Evolutionary conservation across 2,113 vertebrate species (phyloP).

Genomic region (Hippolais icterina): DNA sequence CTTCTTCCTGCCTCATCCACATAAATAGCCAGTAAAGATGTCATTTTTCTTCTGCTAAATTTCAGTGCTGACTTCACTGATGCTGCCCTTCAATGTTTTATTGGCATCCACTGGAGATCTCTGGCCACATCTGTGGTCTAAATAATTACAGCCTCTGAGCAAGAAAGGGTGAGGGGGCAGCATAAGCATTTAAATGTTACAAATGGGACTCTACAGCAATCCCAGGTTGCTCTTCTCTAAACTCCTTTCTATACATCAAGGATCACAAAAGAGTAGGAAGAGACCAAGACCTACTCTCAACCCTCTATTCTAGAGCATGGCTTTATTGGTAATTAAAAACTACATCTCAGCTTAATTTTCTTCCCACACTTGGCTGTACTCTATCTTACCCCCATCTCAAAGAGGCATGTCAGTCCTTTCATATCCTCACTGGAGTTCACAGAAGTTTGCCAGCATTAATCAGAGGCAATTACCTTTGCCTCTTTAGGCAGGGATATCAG

Average conservation of each 20-base stretch:
- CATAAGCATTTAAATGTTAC: neutral
- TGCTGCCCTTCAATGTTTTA: neutral
- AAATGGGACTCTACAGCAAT: neutral
- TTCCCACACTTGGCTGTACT: conserved; percentile 55
- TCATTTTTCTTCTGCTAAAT: neutral
- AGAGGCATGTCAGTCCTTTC: conserved; percentile 48
- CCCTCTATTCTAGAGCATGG: neutral
- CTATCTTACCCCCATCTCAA: conserved; percentile 51
- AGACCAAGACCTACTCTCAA: neutral
- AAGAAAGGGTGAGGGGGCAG: neutral
- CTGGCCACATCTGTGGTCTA: neutral
- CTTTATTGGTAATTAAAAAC: conserved; percentile 55
- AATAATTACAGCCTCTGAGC: neutral
- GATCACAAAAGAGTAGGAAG: neutral
- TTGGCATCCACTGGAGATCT: neutral
- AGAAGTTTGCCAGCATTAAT: conserved; percentile 50
- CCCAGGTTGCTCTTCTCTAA: neutral
- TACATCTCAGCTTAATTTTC: conserved; percentile 49
- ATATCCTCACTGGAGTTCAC: conserved; percentile 51
- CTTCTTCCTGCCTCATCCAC: neutral
- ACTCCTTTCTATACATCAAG: neutral
- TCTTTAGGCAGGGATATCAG: conserved; percentile 43
- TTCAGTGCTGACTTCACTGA: neutral
- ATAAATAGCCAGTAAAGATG: neutral
- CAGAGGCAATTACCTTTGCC: conserved; percentile 48